A percentile compares a stretch with the other conserved stretches of the same genome.
These are phyloP conservation scores for Heliconius aoede DNA, from an alignment of 2,888 invertebrate genomes.

Conservation along the genomic window DNA sequence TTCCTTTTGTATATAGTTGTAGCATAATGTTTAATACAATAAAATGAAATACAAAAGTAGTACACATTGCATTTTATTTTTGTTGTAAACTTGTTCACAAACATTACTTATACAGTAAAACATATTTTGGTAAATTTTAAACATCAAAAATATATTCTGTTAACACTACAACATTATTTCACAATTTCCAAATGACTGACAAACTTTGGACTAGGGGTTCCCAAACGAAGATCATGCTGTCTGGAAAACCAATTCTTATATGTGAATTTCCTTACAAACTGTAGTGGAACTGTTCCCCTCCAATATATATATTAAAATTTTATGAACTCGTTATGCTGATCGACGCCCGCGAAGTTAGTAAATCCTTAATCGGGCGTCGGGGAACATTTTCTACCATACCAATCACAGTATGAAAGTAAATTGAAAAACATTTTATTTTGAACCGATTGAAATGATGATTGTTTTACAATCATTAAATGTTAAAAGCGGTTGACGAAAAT, in stretches of 20 bases:
- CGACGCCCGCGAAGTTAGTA: neutral
- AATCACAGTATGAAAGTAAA: no score
- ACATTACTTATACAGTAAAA: neutral
- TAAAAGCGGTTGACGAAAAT: no score
- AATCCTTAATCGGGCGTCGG: no score
- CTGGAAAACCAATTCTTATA: neutral
- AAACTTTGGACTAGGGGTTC: no score
- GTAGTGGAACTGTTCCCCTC: neutral
- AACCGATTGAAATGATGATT: neutral
- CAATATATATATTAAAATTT: neutral
- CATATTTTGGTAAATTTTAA: neutral
- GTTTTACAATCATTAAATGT: no score
- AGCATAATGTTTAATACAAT: slow-evolving; percentile 3
- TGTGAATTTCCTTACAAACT: neutral
- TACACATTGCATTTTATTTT: neutral
- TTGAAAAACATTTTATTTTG: neutral
- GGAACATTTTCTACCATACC: no score
- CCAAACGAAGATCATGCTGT: no score
- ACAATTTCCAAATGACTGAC: neutral
- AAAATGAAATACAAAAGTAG: slow-evolving; percentile 2
- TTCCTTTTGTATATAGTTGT: slow-evolving; percentile 7
- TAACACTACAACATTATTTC: neutral
- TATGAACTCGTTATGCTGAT: neutral
- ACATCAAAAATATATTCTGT: neutral
- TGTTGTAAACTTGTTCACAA: slow-evolving; percentile 9